phyloP scores from a whole-genome alignment of 2,888 invertebrate genomes.

The Iselma pallidipennis region DNA sequence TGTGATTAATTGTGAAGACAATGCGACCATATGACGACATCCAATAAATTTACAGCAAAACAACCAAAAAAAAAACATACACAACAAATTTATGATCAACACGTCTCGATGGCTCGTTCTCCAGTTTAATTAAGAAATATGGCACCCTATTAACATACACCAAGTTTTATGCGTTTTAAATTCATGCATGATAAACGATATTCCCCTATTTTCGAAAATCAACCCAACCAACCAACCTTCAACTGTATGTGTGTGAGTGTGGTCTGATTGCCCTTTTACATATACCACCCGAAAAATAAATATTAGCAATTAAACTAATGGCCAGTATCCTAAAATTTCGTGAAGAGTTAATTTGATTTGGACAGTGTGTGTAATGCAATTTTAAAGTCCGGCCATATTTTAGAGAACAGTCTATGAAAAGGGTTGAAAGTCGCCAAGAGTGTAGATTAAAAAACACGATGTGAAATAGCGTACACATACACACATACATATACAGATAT shows the following conservation, averaged over 20 bases:
- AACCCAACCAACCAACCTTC: slow-evolving; percentile 12
- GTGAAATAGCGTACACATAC: slow-evolving; percentile 17
- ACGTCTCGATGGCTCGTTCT: slow-evolving; percentile 6
- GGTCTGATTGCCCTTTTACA: background rate
- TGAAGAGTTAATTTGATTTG: slow-evolving; percentile 28
- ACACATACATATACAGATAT: slow-evolving; percentile 7
- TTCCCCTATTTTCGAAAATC: slow-evolving; percentile 12
- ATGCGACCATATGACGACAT: background rate
- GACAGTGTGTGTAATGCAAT: slow-evolving; percentile 25
- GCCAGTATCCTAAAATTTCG: slow-evolving; percentile 25
- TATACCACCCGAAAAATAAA: slow-evolving; percentile 31
- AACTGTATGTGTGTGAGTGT: background rate
- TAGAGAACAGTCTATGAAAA: background rate
- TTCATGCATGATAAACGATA: slow-evolving; percentile 20
- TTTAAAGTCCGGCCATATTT: slow-evolving; percentile 28
- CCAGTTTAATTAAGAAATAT: slow-evolving; percentile 21
- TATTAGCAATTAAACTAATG: slow-evolving; percentile 28
- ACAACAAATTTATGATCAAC: slow-evolving; percentile 6
- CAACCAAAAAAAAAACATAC: slow-evolving; percentile 8
- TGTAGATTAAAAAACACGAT: slow-evolving; percentile 4
- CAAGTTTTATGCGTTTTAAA: slow-evolving; percentile 19
- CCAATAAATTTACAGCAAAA: background rate
- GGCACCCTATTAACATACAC: slow-evolving; percentile 14
- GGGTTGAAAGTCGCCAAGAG: background rate
- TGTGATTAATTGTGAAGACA: background rate